Conservation (phyloP, 2,888 invertebrate genomes). For the Geophilus truncorum region DNA sequence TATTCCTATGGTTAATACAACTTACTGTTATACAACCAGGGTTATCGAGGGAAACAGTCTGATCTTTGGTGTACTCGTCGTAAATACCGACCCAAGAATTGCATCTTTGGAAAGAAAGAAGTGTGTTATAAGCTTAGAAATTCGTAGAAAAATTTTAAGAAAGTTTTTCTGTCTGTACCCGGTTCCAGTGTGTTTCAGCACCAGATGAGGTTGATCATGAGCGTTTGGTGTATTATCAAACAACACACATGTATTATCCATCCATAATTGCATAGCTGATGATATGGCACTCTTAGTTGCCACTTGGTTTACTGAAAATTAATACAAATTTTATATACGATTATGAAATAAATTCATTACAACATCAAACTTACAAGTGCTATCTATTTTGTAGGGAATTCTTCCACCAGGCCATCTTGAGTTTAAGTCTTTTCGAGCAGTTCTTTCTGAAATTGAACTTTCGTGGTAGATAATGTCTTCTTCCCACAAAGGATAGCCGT, state of each 20-base stretch:
- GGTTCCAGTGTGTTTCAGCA: neutral
- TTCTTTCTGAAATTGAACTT: neutral
- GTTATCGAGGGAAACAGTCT: neutral
- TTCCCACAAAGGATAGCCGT: neutral
- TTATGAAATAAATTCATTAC: neutral
- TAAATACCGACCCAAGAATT: neutral
- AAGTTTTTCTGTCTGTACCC: neutral
- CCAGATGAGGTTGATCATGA: neutral
- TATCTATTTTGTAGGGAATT: neutral
- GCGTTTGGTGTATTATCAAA: neutral
- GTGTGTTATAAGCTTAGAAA: neutral
- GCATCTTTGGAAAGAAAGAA: too few relatives aligned
- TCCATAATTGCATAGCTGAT: neutral
- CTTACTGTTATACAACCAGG: neutral
- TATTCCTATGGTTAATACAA: neutral
- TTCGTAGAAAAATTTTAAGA: too few relatives aligned
- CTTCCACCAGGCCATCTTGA: neutral
- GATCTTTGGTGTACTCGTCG: neutral
- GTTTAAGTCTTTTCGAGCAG: neutral
- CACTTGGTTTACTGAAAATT: neutral
- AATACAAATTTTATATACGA: neutral
- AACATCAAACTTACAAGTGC: neutral
- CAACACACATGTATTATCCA: neutral
- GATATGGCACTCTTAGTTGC: neutral
- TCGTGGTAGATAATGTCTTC: neutral